Conservation (phyloP, 2,888 invertebrate genomes). For the Eurytoma californica region DNA sequence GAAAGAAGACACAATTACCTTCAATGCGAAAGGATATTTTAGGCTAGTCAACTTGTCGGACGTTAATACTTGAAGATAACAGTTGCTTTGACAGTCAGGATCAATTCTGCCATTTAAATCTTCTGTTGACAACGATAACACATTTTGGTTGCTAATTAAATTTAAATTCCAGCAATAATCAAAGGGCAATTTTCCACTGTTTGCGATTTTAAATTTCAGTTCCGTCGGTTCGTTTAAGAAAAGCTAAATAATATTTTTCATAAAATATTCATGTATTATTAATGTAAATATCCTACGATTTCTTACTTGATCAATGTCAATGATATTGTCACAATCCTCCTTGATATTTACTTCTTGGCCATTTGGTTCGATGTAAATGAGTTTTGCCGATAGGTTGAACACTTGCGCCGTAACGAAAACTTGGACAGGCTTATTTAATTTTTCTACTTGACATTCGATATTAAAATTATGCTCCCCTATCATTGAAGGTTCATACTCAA, state of each 20-base stretch:
- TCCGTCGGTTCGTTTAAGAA: slow-evolving; percentile 61
- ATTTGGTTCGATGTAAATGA: slow-evolving; percentile 73
- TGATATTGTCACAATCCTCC: slow-evolving; percentile 66
- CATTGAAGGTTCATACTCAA: slow-evolving; percentile 77
- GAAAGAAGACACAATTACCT: slow-evolving; percentile 34
- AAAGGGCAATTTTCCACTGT: slow-evolving; percentile 63
- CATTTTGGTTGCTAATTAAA: slow-evolving; percentile 3
- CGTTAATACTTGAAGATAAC: slow-evolving; percentile 7
- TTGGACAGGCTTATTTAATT: slow-evolving; percentile 76
- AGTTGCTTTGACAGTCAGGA: not conserved
- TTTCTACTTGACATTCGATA: slow-evolving; percentile 77
- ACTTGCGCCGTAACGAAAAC: slow-evolving; percentile 77
- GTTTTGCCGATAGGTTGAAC: slow-evolving; percentile 76
- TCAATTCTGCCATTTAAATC: not conserved
- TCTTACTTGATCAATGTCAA: slow-evolving; percentile 74
- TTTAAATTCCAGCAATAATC: slow-evolving; percentile 42
- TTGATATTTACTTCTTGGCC: slow-evolving; percentile 63
- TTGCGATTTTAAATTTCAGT: slow-evolving; percentile 68
- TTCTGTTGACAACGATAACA: not conserved
- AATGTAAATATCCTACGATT: slow-evolving; percentile 9
- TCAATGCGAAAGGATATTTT: slow-evolving; percentile 1
- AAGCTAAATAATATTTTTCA: slow-evolving; percentile 62
- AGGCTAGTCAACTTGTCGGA: not conserved
- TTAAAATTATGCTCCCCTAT: slow-evolving; percentile 78
- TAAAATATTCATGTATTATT: not conserved